phyloP scores from a whole-genome alignment of 30 jellyfish, hydroid and myxozoan species.

The Aurelia sp. region DNA sequence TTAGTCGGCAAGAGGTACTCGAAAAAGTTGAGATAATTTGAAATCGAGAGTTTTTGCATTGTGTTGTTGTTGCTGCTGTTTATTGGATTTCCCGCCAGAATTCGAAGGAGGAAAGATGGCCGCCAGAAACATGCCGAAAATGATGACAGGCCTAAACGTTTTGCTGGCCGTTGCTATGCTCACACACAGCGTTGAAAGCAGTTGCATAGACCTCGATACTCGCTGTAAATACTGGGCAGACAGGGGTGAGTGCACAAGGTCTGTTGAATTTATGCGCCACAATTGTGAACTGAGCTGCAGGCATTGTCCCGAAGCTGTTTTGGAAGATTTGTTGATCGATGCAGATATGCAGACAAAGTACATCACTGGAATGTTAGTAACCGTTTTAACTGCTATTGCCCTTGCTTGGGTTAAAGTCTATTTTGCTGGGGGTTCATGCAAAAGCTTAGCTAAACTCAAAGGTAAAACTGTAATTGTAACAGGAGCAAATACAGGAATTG shows the following conservation, averaged over 20 bases:
- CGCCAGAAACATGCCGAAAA: too few relatives aligned
- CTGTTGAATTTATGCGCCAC: constrained; percentile 50
- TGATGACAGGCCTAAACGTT: background rate
- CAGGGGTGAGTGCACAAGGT: constrained; percentile 63
- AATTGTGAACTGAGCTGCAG: constrained; percentile 65
- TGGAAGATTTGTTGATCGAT: constrained; percentile 32
- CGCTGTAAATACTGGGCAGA: constrained; percentile 59
- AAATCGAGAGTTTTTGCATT: too few relatives aligned
- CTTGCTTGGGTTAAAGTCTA: constrained; percentile 37
- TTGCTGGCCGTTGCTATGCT: background rate
- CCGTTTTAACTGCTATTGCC: constrained; percentile 11
- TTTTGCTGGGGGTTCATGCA: constrained; percentile 83
- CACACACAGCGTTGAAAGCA: background rate
- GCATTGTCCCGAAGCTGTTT: constrained; percentile 54
- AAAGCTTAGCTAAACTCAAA: constrained; percentile 59
- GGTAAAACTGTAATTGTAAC: constrained; percentile 83
- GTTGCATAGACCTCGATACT: constrained; percentile 54
- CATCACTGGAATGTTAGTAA: constrained; percentile 6
- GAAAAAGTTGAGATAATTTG: too few relatives aligned
- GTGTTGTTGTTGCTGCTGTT: too few relatives aligned
- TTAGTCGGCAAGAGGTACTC: too few relatives aligned
- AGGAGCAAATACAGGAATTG: constrained; percentile 83
- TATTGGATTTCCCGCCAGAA: too few relatives aligned
- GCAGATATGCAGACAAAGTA: constrained; percentile 31
- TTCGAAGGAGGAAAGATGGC: too few relatives aligned